Conservation (phyloP, 2,797 vertebrate genomes). For the Enteromius treurensis region DNA sequence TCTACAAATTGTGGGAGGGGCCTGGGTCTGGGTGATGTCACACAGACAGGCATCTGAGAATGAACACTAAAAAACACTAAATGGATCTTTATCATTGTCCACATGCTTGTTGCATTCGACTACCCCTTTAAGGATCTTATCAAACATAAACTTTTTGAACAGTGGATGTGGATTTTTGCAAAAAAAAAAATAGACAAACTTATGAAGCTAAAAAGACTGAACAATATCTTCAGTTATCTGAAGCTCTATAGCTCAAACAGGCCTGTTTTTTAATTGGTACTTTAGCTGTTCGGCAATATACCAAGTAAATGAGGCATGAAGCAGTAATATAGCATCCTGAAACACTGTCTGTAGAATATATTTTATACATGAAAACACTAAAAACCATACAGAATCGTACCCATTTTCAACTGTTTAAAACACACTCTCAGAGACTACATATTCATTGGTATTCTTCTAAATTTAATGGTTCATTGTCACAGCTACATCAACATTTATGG, state of each 20-base stretch:
- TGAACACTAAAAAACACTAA: no score
- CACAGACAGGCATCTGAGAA: no score
- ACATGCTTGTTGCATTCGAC: no score
- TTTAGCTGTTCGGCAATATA: slow-evolving; percentile 2
- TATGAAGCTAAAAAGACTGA: neutral
- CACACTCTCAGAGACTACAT: no score
- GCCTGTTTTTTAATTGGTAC: neutral
- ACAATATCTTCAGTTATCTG: neutral
- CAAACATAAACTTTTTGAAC: no score
- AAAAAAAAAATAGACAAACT: no score
- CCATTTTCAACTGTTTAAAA: neutral
- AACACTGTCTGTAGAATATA: neutral
- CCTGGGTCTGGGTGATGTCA: no score
- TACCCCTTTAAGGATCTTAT: no score
- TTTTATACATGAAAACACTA: neutral
- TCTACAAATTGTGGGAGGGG: no score
- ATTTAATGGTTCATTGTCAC: slow-evolving; percentile 2
- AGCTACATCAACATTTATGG: neutral
- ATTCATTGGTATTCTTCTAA: neutral
- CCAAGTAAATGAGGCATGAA: slow-evolving; percentile 28
- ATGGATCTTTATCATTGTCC: no score
- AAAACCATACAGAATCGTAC: neutral
- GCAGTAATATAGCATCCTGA: slow-evolving; percentile 10
- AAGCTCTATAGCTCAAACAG: neutral
- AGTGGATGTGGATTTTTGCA: no score